Conservation (phyloP, 2,888 invertebrate genomes). For the Palloptera scutellata region DNA sequence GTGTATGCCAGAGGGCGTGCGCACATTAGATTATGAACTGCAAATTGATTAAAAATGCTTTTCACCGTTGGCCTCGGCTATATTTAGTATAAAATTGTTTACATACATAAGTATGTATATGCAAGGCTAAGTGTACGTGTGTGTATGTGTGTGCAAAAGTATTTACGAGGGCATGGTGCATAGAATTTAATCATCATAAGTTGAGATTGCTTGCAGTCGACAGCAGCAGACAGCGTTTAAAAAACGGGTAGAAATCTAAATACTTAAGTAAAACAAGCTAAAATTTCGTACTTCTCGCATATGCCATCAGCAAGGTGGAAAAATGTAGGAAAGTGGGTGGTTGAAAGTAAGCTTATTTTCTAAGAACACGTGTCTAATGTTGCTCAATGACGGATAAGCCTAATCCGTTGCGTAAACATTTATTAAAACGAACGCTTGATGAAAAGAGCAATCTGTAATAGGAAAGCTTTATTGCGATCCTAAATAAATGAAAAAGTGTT, state of each 20-base stretch:
- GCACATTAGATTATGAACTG: conserved; percentile 9
- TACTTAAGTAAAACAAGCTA: background rate
- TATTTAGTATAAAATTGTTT: background rate
- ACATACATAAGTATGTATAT: conserved; percentile 3
- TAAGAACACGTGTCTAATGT: conserved; percentile 53
- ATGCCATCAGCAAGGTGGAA: background rate
- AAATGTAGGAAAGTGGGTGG: background rate
- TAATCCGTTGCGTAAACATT: conserved; percentile 54
- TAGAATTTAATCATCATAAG: too few species aligned
- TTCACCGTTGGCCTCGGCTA: background rate
- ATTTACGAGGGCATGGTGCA: too few species aligned
- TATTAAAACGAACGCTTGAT: conserved; percentile 21
- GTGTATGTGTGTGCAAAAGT: too few species aligned
- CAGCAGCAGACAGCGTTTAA: too few species aligned
- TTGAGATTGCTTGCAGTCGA: too few species aligned
- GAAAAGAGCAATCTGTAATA: background rate
- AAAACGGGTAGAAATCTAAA: too few species aligned
- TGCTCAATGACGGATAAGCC: conserved; percentile 57
- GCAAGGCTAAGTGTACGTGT: too few species aligned
- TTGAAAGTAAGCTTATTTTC: background rate
- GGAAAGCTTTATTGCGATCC: too few species aligned
- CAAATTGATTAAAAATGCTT: conserved; percentile 21
- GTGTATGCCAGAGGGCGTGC: conserved; percentile 4
- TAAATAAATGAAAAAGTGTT: too few species aligned
- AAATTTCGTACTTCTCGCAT: background rate